A percentile compares a stretch with the other conserved stretches of the same genome.
These are phyloP conservation scores for Metacarcinus magister DNA, from an alignment of 2,888 invertebrate species.

Conservation along the genomic window DNA sequence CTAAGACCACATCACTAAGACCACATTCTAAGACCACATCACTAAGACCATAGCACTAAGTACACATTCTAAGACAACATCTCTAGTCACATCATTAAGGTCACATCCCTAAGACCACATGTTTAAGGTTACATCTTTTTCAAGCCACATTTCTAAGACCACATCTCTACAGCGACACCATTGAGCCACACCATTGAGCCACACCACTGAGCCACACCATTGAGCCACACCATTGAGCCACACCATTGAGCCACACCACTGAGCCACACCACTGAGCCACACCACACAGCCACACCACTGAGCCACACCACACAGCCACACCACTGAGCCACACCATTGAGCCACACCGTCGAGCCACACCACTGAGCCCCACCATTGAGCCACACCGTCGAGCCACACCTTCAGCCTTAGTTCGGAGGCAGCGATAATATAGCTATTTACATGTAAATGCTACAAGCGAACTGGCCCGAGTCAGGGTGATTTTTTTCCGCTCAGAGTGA, in stretches of 20 bases:
- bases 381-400: not conserved
- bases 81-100: not conserved
- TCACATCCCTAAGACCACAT: not conserved
- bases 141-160: too few relatives aligned
- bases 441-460: constrained; percentile 16
- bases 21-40: not conserved
- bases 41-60: not conserved
- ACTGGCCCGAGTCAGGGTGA: not conserved
- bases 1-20: too few relatives aligned
- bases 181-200: not conserved
- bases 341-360: too few relatives aligned
- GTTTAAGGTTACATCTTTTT: too few relatives aligned
- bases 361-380: not conserved
- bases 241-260: not conserved
- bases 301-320: not conserved
- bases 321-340: not conserved
- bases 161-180: too few relatives aligned
- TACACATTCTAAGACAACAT: not conserved
- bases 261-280: not conserved
- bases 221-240: not conserved
- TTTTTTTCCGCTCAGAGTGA: not conserved
- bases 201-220: not conserved
- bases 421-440: not conserved
- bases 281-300: not conserved
- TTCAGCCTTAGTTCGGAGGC: not conserved